phyloP scores from a whole-genome alignment of 2,797 vertebrate genomes.

The Eurystomus glaucurus region DNA sequence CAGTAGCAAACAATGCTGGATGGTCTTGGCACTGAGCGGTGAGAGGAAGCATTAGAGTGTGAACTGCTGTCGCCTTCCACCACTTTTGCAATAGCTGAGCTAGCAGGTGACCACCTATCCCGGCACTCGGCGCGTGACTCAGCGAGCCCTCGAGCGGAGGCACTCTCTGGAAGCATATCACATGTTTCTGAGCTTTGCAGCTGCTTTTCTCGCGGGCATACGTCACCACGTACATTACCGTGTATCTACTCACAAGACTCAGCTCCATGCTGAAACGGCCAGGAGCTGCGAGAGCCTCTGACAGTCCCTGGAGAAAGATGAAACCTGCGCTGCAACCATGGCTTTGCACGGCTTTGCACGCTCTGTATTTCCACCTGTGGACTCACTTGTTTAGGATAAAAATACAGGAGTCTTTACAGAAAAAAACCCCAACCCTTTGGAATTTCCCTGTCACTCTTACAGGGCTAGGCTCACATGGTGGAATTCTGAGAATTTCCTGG shows the following conservation, averaged over 20 bases:
- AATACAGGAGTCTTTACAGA: background rate
- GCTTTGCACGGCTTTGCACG: accelerated
- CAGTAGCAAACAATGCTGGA: background rate
- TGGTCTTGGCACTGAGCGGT: accelerated
- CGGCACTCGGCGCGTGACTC: background rate
- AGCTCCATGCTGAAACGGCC: accelerated
- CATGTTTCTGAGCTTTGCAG: background rate
- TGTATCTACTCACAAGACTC: accelerated
- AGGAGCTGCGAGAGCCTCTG: background rate
- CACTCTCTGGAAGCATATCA: background rate
- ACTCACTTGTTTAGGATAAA: background rate
- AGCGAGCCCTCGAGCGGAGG: background rate
- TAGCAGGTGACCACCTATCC: accelerated
- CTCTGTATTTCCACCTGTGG: background rate
- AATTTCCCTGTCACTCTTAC: background rate
- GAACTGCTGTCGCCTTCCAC: background rate
- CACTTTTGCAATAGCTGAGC: background rate
- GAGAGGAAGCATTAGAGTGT: background rate
- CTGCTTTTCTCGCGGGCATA: accelerated
- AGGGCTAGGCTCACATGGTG: background rate
- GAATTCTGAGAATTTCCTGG: background rate
- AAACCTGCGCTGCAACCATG: accelerated
- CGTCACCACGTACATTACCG: accelerated
- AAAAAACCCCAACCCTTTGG: background rate
- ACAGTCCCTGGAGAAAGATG: accelerated